Conservation (phyloP, 2,797 vertebrate species). For the Manis crassicaudata region DNA sequence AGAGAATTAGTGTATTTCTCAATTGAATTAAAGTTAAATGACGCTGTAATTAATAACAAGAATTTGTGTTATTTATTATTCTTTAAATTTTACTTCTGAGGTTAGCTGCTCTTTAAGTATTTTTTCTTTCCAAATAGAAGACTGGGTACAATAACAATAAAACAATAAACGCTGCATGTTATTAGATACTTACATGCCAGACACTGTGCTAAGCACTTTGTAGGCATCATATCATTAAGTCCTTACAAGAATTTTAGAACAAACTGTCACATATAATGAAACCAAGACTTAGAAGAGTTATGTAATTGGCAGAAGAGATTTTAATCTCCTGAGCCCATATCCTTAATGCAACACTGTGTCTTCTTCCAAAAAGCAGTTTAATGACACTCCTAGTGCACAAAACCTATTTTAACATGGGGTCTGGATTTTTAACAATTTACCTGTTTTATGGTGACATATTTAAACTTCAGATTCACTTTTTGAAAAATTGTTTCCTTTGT, state of each 20-base stretch:
- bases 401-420: background rate
- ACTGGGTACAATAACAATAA: conserved; percentile 29
- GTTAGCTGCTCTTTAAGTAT: conserved; percentile 24
- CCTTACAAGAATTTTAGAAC: background rate
- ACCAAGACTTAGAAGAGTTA: background rate
- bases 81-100: conserved; percentile 62
- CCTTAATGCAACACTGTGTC: background rate
- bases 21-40: conserved; percentile 58
- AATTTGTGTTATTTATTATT: conserved; percentile 53
- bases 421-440: background rate
- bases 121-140: conserved; percentile 54
- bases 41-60: conserved; percentile 45
- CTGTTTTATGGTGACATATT: background rate
- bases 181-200: background rate
- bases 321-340: background rate
- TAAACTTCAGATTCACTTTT: conserved; percentile 38
- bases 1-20: conserved; percentile 60
- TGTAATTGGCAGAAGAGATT: background rate
- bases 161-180: background rate
- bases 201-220: background rate
- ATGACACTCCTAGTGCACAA: background rate
- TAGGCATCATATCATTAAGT: background rate
- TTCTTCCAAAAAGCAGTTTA: background rate
- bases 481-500: background rate
- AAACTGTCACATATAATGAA: background rate